Evolutionary conservation across 2,797 vertebrate species (phyloP), one percentile per base, ranked within the genome.

Genomic region (Sebastes miniatus): DNA sequence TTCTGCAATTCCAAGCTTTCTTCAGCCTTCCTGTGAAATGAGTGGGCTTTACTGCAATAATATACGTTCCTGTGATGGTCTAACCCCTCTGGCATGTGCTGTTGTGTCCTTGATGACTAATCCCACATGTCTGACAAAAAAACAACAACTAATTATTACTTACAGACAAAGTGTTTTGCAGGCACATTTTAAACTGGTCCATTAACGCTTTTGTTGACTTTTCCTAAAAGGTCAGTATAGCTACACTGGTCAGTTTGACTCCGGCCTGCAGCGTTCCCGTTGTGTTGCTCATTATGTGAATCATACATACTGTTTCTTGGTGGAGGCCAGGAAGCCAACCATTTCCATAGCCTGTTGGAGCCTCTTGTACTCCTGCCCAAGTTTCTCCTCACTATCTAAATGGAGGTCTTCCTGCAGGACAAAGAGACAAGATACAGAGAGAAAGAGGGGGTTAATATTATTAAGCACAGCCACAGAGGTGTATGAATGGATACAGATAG

Each of bases 321-420:
- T 99, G 54, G 97, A 94, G 2, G 96, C 94, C 76, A 99, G 95
- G 92, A 99, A 99, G 73, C 99, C 99, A 32, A 99, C 98, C 98
- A 99, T 98, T 92, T 99, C 99, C 99, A 99, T 99, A 58, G 99
- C 98, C 92, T 98, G 98, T 81, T 98, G 97, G 25, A 99, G 95
- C 67, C 97, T 96, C 72, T 97, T 96, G 31, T 98, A 99, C 85
- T 98, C 96, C 9, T 97, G 96, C 22, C 84, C 83, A 50, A 98
- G 95, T 82, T 97, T 96, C 79, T 96, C 96, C 27, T 95, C 95
- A 50, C 97, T 96, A 63, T 97, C 97, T 5, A 97, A 92, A 80
- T 95, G 92, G 78, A 97, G 95, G 89, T 97, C 94, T 90, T 97
- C 96, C 98, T 99, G 88, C 1, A 83, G 61, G 52, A 34, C 54